A percentile compares a stretch with the other conserved stretches of the same genome.
These are phyloP conservation scores for Anguilla anguilla DNA, from an alignment of 2,797 vertebrate species.

Conservation along the genomic window DNA sequence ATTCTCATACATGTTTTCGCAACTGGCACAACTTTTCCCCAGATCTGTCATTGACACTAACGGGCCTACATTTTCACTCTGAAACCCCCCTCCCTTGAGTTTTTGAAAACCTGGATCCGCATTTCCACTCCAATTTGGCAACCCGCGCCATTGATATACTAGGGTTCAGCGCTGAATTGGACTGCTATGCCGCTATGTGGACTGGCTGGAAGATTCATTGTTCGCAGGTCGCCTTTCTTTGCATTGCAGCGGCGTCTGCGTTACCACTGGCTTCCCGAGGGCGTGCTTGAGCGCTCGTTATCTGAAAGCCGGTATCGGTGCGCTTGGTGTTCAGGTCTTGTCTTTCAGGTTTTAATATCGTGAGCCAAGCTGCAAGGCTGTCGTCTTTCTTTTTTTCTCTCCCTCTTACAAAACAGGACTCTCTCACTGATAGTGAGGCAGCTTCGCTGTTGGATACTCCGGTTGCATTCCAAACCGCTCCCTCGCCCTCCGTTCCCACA, in stretches of 20 bases:
- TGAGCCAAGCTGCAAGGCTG: not conserved
- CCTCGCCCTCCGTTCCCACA: not conserved
- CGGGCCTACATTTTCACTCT: not conserved
- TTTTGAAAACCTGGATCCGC: too few relatives aligned
- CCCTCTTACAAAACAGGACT: constrained; percentile 2
- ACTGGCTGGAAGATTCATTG: not conserved
- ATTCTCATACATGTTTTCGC: too few relatives aligned
- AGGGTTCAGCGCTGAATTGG: not conserved
- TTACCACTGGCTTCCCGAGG: not conserved
- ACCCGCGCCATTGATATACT: not conserved
- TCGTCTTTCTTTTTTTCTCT: not conserved
- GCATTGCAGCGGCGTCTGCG: not conserved
- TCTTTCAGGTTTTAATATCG: not conserved
- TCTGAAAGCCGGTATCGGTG: not conserved
- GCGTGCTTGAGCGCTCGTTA: not conserved
- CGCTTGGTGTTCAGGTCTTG: not conserved
- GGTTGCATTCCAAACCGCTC: constrained; percentile 11
- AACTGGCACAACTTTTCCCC: too few relatives aligned
- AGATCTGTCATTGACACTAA: not conserved
- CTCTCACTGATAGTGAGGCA: constrained; percentile 3
- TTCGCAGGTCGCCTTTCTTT: not conserved
- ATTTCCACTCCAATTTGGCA: too few relatives aligned
- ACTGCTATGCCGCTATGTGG: not conserved
- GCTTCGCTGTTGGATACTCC: constrained; percentile 5
- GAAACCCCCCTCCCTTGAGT: not conserved